Base-by-base conservation (phyloP, 37 sponge, comb jelly and placozoan genomes). In the Beroe ovata region DNA sequence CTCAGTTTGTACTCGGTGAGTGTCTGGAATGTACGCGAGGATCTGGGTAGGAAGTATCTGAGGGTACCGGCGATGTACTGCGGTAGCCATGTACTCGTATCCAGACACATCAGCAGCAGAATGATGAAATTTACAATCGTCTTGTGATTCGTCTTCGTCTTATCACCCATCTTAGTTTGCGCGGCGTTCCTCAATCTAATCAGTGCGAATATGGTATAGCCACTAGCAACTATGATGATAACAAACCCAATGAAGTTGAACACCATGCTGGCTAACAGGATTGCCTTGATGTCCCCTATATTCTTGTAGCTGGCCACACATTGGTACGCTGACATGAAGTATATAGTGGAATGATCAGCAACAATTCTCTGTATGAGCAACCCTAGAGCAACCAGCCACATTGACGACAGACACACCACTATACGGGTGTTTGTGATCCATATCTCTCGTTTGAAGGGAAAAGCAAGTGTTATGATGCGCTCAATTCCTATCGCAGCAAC, bases 401-500 rank as follows among this genome's bases (percentile, higher is more conserved):
- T 25, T 20, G 25, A 28, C 3, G 33, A 23, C 28, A 42, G 54
- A 2, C 19, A 30, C 38, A 77, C 4, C 29, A 77, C 28, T 19
- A 4, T 1, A 19, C 84, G 41, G 19, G 19, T 36, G 54, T 77
- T 77, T 16, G 84, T 77, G 41, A 77, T 42, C 54, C 35, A 40
- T 8, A 21, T 77, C 41, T 77, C 84, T 19, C 84, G 20, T 16
- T 77, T 77, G 54, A 77, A 25, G 33, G 84, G 84, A 26, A 77
- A 77, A 8, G 36, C 41, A 20, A 77, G 26, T 0, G 84, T 77
- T 21, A 77, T 1, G 21, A 77, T 77, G n/a, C 84, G 42, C 84
- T 77, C 84, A 30, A 77, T 77, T n/a, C 84, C 84, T 2, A 77
- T 77, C 41, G 41, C 54, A 23, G 84, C 54, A 21, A 77, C 84